Percentiles rank a stretch among this genome's conserved stretches.
Conservation (phyloP, 2,888 invertebrate species). For the Lacanobia oleracea region DNA sequence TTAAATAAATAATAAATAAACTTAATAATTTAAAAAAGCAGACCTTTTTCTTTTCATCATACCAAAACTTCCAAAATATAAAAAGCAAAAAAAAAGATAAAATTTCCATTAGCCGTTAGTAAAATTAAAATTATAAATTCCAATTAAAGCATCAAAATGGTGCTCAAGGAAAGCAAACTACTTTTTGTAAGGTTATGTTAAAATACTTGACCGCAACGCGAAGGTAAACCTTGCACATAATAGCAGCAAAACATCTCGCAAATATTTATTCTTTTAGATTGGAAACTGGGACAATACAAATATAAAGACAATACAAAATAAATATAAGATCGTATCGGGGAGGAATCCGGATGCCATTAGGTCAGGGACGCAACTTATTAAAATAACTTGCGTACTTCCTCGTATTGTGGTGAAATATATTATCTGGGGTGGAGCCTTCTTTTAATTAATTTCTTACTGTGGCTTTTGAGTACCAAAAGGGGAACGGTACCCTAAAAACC, state of each 20-base stretch:
- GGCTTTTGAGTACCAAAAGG: too few species aligned
- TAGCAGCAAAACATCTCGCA: neutral
- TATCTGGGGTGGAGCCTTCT: neutral
- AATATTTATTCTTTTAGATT: neutral
- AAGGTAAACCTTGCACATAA: constrained; percentile 8
- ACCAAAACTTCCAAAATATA: too few species aligned
- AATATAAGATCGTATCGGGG: neutral
- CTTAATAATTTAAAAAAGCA: too few species aligned
- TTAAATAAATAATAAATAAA: too few species aligned
- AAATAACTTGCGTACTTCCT: constrained; percentile 46
- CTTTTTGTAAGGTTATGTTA: neutral
- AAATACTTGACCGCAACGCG: neutral
- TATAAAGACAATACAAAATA: neutral
- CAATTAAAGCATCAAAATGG: too few species aligned
- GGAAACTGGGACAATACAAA: constrained; percentile 2
- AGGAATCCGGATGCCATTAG: constrained; percentile 20
- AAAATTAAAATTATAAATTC: too few species aligned
- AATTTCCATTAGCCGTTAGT: too few species aligned
- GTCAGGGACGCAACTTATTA: constrained; percentile 32
- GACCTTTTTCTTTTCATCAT: too few species aligned
- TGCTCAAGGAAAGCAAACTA: too few species aligned
- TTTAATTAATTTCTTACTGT: neutral
- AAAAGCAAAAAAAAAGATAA: too few species aligned
- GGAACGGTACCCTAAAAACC: too few species aligned
- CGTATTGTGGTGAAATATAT: constrained; percentile 13